A percentile compares a stretch with the other conserved stretches of the same genome.
Conservation (phyloP, 2,888 invertebrate species). For the Bombylius discolor region DNA sequence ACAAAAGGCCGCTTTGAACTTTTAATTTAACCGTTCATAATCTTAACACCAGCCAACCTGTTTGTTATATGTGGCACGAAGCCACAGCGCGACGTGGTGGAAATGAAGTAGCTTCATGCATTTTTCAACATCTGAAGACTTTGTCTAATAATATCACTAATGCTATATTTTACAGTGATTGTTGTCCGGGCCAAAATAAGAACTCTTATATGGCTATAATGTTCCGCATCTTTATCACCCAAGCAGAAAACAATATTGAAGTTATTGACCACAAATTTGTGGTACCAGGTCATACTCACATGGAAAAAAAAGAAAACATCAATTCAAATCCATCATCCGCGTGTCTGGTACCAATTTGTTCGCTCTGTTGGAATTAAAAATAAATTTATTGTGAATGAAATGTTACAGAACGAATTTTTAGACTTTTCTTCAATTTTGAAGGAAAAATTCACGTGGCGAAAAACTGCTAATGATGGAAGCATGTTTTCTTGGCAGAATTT, state of each 20-base stretch:
- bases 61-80: slow-evolving; percentile 11
- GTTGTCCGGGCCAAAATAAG: slow-evolving; percentile 11
- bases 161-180: slow-evolving; percentile 14
- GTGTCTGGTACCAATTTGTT: not conserved
- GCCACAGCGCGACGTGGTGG: slow-evolving; percentile 5
- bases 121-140: slow-evolving; percentile 8
- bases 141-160: slow-evolving; percentile 6
- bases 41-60: not conserved
- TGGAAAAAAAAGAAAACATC: not conserved
- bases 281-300: slow-evolving; percentile 6
- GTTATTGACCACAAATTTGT: slow-evolving; percentile 12
- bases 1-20: slow-evolving; percentile 5
- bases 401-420: not conserved
- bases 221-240: slow-evolving; percentile 7
- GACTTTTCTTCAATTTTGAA: not conserved
- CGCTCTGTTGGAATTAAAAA: not conserved
- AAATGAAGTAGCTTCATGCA: slow-evolving; percentile 11
- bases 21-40: slow-evolving; percentile 10
- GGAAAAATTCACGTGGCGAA: not conserved
- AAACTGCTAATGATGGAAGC: not conserved
- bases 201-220: slow-evolving; percentile 12
- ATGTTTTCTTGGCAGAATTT: slow-evolving; percentile 2
- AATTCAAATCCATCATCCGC: not conserved
- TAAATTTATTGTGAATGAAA: not conserved
- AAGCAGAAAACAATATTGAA: not conserved